Percentiles rank a stretch among this genome's conserved stretches.
These are phyloP conservation scores for Bruchidius siliquastri DNA, from an alignment of 2,888 invertebrate species.

Conservation along the genomic window DNA sequence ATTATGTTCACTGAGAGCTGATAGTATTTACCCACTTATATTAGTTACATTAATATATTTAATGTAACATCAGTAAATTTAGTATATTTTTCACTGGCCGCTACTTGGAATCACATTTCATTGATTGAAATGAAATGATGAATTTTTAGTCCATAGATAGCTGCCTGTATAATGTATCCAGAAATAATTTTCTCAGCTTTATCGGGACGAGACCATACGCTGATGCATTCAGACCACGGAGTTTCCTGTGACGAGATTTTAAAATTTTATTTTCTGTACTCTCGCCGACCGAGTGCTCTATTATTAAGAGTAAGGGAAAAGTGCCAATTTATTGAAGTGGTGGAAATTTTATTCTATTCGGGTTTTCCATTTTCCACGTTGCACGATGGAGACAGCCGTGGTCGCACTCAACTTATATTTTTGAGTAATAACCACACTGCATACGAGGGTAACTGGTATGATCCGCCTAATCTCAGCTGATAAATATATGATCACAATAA, in stretches of 20 bases:
- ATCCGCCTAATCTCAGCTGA: too few relatives aligned
- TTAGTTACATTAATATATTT: too few relatives aligned
- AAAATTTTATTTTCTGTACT: constrained; percentile 29
- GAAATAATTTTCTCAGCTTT: background rate
- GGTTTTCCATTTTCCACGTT: constrained; percentile 39
- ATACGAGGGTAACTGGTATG: background rate
- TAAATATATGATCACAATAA: too few relatives aligned
- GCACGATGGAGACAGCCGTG: constrained; percentile 1
- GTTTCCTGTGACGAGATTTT: background rate
- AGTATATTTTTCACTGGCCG: too few relatives aligned
- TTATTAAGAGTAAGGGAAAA: constrained; percentile 36
- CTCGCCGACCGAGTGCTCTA: constrained; percentile 32
- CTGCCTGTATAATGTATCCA: background rate
- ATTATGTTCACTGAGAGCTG: too few relatives aligned
- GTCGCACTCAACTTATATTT: background rate
- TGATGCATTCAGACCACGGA: constrained; percentile 1
- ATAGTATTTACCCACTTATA: too few relatives aligned
- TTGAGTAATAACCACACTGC: background rate
- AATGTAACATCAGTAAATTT: too few relatives aligned
- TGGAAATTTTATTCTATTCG: constrained; percentile 42
- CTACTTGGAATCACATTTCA: too few relatives aligned
- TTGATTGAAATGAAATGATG: too few relatives aligned
- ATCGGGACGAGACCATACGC: background rate
- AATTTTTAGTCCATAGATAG: background rate
- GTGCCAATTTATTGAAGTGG: constrained; percentile 44